These are phyloP conservation scores for Drosophila borborema DNA, from an alignment of 2,888 invertebrate species.

Conservation along the genomic window DNA sequence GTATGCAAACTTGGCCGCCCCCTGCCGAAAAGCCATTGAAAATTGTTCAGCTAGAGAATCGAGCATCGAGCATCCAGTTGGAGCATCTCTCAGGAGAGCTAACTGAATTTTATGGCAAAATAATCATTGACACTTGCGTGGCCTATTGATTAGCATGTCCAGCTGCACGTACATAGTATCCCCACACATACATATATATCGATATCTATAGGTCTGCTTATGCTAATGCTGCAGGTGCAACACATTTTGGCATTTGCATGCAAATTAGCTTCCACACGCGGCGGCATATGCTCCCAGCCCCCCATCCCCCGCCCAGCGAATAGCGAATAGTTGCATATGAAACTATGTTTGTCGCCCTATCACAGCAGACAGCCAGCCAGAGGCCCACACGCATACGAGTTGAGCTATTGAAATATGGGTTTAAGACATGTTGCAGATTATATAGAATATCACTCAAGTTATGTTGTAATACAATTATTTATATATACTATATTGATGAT, in stretches of 20 bases:
- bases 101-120: constrained; percentile 79
- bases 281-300: not conserved
- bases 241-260: constrained; percentile 76
- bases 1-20: constrained; percentile 76
- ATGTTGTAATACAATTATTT: not conserved
- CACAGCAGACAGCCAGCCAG: not conserved
- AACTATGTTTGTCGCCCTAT: constrained; percentile 3
- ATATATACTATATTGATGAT: not conserved
- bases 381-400: constrained; percentile 4
- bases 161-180: constrained; percentile 1
- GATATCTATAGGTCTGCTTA: constrained; percentile 55
- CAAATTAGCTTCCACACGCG: constrained; percentile 65
- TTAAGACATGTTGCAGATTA: not conserved
- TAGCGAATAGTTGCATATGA: not conserved
- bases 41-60: constrained; percentile 43
- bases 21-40: constrained; percentile 61
- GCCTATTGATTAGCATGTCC: constrained; percentile 79
- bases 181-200: constrained; percentile 13
- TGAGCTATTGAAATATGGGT: not conserved
- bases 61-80: constrained; percentile 6
- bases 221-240: constrained; percentile 77
- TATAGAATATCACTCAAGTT: not conserved
- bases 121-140: constrained; percentile 78
- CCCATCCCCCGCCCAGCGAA: not conserved
- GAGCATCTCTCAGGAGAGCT: constrained; percentile 59